Evolutionary conservation across 1,140 invertebrate species (phyloP).

Genomic region (Doryteuthis pealeii): DNA sequence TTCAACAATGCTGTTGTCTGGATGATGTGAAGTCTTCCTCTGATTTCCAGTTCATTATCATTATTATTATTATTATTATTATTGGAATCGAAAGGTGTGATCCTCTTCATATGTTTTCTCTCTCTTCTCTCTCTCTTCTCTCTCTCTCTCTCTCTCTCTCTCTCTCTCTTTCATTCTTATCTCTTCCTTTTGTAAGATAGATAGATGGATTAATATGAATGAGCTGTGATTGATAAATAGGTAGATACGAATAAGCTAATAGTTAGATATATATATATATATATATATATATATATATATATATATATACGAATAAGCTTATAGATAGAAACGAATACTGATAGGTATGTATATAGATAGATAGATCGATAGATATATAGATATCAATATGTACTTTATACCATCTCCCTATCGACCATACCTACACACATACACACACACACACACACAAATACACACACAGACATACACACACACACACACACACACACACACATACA

Average conservation of each 20-base stretch:
- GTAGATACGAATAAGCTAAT: neutral
- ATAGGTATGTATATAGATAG: neutral
- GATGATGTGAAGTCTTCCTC: no score
- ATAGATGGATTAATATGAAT: no score
- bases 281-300: neutral
- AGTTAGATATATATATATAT: neutral
- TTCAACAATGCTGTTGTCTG: no score
- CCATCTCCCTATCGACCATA: no score
- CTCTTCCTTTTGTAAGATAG: no score
- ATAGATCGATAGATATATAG: neutral
- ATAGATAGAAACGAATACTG: neutral
- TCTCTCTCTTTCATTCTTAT: no score
- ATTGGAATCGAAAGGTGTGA: no score
- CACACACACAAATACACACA: neutral
- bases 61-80: no score
- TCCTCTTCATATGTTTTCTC: neutral
- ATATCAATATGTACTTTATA: no score
- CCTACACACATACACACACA: neutral
- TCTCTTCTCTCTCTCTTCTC: neutral
- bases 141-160: no score
- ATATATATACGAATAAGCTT: neutral
- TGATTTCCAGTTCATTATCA: no score
- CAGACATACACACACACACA: neutral
- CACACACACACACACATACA: neutral
- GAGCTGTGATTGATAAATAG: neutral